Base-by-base conservation (phyloP, 2,888 invertebrate genomes). In the Apamea epomidion region DNA sequence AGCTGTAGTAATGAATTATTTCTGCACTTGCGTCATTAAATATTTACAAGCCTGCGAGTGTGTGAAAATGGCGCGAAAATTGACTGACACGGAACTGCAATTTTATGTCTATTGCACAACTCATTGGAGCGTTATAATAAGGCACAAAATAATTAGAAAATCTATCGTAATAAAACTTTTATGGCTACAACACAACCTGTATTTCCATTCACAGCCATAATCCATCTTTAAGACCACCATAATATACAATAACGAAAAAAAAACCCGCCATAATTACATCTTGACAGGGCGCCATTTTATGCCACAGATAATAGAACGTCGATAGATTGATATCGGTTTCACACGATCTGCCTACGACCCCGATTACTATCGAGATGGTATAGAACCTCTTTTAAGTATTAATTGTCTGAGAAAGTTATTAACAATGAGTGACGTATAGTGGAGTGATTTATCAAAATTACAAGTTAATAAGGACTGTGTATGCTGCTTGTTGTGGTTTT, bases 321-420 rank as follows among this genome's bases (percentile, higher is more conserved):
- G 71, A 85, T 83, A 87, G 82, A 89, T 85, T 81, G 60, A 75
- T 80, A 89, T 88, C 88, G 65, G 32, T 75, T 89, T 90, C 90
- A 81, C 89, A 89, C 85, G 85, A 85, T 85, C 85, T 87, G 83
- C 81, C 76, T 86, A 78, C 70, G 83, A 82, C 81, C 82, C 29
- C 65, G 76, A 84, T 82, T 51, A 68, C 65, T 75, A 78, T 77
- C 74, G 25, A 64, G 69, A 67, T 80, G 70, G 70, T 80, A 83
- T 62, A 5, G 68, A 86, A 74, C 76, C 76, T 82, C 74, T 64
- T 87, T 88, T 78, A 18, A 60, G 6, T 54, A 70, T 60, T 88
- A 86, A 88, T 86, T 83, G 78, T 32, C 45, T 80, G 88, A 77
- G 87, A 88, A 81, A 71, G 37, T 70, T 81, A 74, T 32, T 64